These are phyloP conservation scores for Pachyseris speciosa DNA, from an alignment of 64 coral and sea anemone genomes.

Conservation along the genomic window DNA sequence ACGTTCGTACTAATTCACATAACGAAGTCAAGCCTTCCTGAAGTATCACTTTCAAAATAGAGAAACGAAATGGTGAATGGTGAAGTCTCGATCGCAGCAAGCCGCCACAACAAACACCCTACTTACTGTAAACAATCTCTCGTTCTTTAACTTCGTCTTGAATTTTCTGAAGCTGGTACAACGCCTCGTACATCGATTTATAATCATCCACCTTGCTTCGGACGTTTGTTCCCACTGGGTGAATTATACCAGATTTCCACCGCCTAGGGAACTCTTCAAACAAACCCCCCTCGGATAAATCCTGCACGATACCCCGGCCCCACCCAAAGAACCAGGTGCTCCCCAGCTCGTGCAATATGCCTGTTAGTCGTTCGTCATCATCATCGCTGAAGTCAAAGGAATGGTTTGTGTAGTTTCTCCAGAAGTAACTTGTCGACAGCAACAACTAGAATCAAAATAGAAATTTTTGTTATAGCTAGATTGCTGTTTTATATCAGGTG, in stretches of 20 bases:
- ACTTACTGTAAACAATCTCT: constrained; percentile 49
- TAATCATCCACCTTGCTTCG: not conserved
- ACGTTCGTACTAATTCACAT: no score
- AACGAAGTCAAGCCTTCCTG: no score
- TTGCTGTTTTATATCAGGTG: no score
- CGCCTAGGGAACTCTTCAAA: constrained; percentile 36
- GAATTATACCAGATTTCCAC: constrained; percentile 28
- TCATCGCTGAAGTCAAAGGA: constrained; percentile 18
- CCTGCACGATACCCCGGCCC: not conserved
- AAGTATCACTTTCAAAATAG: no score
- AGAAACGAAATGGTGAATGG: no score
- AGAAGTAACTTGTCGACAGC: constrained; percentile 37
- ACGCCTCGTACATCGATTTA: constrained; percentile 9
- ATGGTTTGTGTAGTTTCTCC: constrained; percentile 23
- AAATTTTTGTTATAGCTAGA: not conserved
- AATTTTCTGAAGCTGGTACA: constrained; percentile 22
- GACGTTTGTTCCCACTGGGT: constrained; percentile 1
- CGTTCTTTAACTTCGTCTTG: constrained; percentile 13
- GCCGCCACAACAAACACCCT: no score
- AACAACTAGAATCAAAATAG: not conserved
- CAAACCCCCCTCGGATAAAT: constrained; percentile 3
- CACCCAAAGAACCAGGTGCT: constrained; percentile 31
- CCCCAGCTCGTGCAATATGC: constrained; percentile 26
- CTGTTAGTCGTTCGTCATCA: constrained; percentile 10
- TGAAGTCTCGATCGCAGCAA: not conserved